phyloP scores from a whole-genome alignment of 2,888 invertebrate genomes.

The Tetranychus piercei region DNA sequence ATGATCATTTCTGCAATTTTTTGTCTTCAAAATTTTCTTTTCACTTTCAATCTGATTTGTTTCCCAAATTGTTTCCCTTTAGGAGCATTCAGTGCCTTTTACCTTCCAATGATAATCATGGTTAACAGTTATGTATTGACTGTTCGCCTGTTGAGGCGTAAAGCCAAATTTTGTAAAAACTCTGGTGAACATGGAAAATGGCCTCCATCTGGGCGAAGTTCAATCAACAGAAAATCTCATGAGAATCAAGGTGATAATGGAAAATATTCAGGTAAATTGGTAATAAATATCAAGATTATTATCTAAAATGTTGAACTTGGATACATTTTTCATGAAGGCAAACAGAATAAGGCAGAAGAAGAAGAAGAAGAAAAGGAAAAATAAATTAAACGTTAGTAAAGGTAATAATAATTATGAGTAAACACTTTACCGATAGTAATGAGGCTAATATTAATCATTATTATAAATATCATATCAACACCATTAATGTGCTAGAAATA shows the following conservation, averaged over 20 bases:
- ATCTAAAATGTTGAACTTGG: too few relatives aligned
- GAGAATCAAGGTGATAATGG: constrained; percentile 10
- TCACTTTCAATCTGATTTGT: constrained; percentile 2
- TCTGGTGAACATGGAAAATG: not conserved
- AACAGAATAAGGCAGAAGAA: too few relatives aligned
- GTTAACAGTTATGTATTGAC: constrained; percentile 82
- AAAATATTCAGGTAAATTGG: constrained; percentile 7
- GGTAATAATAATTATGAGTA: too few relatives aligned
- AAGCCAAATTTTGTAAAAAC: constrained; percentile 34
- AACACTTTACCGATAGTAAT: too few relatives aligned
- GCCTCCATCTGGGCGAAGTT: not conserved
- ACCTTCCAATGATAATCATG: constrained; percentile 87
- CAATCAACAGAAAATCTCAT: not conserved
- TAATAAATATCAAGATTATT: not conserved
- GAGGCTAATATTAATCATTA: too few relatives aligned
- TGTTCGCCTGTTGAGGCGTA: constrained; percentile 61
- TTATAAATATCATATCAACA: too few relatives aligned
- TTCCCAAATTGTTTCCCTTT: constrained; percentile 15
- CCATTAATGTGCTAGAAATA: too few relatives aligned
- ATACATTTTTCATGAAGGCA: too few relatives aligned
- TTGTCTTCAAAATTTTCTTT: not conserved
- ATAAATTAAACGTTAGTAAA: too few relatives aligned
- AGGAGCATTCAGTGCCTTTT: constrained; percentile 84
- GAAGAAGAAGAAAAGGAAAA: too few relatives aligned
- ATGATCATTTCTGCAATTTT: not conserved